Base-by-base conservation (phyloP, 2,888 invertebrate species). In the Idaea dimidiata region DNA sequence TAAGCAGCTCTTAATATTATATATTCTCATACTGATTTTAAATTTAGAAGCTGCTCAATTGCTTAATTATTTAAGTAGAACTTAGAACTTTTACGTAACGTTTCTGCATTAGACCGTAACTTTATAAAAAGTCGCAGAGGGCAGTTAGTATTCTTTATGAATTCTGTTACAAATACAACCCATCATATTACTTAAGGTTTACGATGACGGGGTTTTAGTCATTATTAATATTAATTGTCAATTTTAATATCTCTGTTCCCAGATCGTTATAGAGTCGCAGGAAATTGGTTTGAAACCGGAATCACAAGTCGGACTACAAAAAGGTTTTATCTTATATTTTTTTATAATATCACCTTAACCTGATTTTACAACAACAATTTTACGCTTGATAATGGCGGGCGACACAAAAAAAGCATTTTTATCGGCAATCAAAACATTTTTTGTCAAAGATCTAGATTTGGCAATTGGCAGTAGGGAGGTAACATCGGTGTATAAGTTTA, bases 131-230 rank as follows among this genome's bases (percentile, higher is more conserved):
- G 24, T 24, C 24, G 24, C 24, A 24, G 24, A 5, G 24, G 3
- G 24, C 24, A 24, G 5, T 3, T 24, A 24, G 24, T 74, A 66
- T 80, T 82, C 78, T 77, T 81, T 81, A 82, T 79, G 80, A 79
- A 76, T 80, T 68, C 65, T 70, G 79, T 80, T 75, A 72, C 63
- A 24, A 24, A 64, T 59, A 67, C 71, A 67, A 72, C 69, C 71
- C 74, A 75, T 75, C 70, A 68, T 58, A 60, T 71, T 66, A 65
- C 64, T 65, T 75, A 64, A 66, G 66, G 67, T 71, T 67, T 60
- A 59, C 71, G 72, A 74, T 73, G 74, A 73, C 74, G 66, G 71
- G 74, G 70, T 71, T 69, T 59, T 63, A 66, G 14, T 24, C 14
- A 43, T 18, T 56, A 56, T 17, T 16, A 68, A 58, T 66, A 70